Base-by-base conservation (phyloP, 92 coral and sea anemone species). In the Nematostella vectensis region DNA sequence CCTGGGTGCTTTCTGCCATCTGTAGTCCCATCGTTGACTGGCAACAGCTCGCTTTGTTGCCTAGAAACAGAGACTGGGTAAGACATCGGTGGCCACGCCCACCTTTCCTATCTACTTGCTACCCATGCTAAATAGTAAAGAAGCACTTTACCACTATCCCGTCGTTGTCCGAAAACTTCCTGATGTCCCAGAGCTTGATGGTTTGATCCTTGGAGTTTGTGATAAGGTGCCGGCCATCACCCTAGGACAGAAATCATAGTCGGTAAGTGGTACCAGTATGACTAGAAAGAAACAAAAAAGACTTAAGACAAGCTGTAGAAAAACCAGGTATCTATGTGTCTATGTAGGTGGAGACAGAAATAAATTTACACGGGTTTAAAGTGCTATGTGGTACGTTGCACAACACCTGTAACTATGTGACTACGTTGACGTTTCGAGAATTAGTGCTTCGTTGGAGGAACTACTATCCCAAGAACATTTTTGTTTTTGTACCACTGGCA, bases 121-220 rank as follows among this genome's bases (percentile, higher is more conserved):
- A 33, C 15, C 15, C 6, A n/a, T n/a, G n/a, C n/a, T n/a, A n/a
- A n/a, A n/a, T n/a, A n/a, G n/a, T n/a, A n/a, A n/a, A n/a, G n/a
- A n/a, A n/a, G n/a, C n/a, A n/a, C n/a, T 15, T 33, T 15, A 86
- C 98, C 47, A 27, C 15, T 16, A 77, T 59, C 9, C 87, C 87
- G 4, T 81, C 88, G 13, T 61, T 55, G 29, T 51, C 49, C 33
- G 98, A 81, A 59, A 91, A 86, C 42, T 70, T 83, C 51, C 98
- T 86, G 86, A 91, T 61, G 62, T 86, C 98, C 96, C 98, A 91
- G 0, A 91, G 63, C 57, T 91, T 91, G 69, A 91, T 91, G 12
- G 88, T 74, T 49, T 91, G 98, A 53, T 91, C 98, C 71, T 91
- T 91, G 12, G 82, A 87, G 68, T 82, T 91, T 11, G 96, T 81